A percentile compares a stretch with the other conserved stretches of the same genome.
Conservation (phyloP, 2,888 invertebrate species). For the Parascotia fuliginaria region DNA sequence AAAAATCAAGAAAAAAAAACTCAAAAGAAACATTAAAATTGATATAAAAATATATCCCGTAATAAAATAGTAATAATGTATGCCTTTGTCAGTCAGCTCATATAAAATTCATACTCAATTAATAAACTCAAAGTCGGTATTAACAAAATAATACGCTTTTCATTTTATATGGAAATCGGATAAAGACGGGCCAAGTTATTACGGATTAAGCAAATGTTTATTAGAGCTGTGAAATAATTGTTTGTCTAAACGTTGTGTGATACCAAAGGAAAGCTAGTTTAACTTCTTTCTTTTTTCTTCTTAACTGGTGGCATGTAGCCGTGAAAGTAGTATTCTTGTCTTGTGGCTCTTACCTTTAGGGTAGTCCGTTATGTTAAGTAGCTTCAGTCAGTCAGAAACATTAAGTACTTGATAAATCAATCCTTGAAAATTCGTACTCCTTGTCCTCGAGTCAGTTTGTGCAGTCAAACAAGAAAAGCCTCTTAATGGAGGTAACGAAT, state of each 20-base stretch:
- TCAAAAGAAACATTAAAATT: neutral
- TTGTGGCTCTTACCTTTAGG: no score
- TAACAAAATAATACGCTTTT: conserved; percentile 27
- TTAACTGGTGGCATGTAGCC: no score
- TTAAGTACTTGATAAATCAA: no score
- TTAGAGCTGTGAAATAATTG: neutral
- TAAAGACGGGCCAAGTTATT: conserved; percentile 8
- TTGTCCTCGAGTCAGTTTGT: no score
- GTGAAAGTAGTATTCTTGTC: no score
- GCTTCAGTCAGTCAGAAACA: no score
- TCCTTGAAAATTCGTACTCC: no score
- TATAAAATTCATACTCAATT: conserved; percentile 35
- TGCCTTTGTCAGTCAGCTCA: conserved; percentile 16
- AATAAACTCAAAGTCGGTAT: conserved; percentile 19
- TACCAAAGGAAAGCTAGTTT: no score
- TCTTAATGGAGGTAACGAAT: no score
- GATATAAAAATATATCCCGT: neutral
- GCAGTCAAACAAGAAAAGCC: no score
- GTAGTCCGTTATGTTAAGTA: no score
- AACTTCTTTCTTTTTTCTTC: no score
- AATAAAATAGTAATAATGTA: neutral
- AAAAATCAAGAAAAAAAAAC: neutral
- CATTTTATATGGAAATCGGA: conserved; percentile 38
- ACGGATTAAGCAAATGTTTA: neutral
- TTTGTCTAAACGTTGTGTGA: neutral